Evolutionary conservation across 2,113 vertebrate species (phyloP), one percentile per base, ranked within the genome.

Genomic region (Solenodon paradoxus): DNA sequence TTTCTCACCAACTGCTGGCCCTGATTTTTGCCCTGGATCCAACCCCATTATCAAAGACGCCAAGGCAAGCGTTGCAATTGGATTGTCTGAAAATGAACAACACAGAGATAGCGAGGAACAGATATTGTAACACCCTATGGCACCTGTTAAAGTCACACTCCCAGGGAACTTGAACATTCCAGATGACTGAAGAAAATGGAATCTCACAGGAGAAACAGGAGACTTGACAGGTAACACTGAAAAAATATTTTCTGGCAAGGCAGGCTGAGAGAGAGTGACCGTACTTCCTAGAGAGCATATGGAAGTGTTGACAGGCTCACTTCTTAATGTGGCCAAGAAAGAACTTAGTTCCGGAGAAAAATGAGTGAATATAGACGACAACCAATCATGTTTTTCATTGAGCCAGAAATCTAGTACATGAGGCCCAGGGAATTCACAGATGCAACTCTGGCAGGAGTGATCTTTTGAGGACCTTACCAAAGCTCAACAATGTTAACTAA

Each of bases 1-100:
- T 88, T 90, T 96, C 97, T 97, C 95, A 97, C 15, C 11, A 95
- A 93, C 92, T 96, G 88, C 83, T 96, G 92, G 96, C 91, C 94
- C 75, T 11, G 71, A 75, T 17, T 55, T 96, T 42, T 90, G 82
- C 88, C 92, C 86, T 92, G 97, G 94, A 96, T 94, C 74, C 95
- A 96, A 82, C 19, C 1, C 95, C 90, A 94, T 83, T 81, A 84
- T 69, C 66, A 94, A 72, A 93, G 82, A 90, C 47, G 88, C 75
- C 90, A 68, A 86, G 86, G 49, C 86, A 97, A 28, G 49, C 88
- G 78, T 30, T 89, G 91, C 78, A 77, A 53, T 75, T 42, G 74
- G 84, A 90, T 92, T 96, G 95, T 97, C 90, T 97, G 79, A 57
- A 92, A 94, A 79, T 96, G 92, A 97, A 77, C 61, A 94, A 47